Base-by-base conservation (phyloP, 2,113 vertebrate species). In the Ammodytes dubius region DNA sequence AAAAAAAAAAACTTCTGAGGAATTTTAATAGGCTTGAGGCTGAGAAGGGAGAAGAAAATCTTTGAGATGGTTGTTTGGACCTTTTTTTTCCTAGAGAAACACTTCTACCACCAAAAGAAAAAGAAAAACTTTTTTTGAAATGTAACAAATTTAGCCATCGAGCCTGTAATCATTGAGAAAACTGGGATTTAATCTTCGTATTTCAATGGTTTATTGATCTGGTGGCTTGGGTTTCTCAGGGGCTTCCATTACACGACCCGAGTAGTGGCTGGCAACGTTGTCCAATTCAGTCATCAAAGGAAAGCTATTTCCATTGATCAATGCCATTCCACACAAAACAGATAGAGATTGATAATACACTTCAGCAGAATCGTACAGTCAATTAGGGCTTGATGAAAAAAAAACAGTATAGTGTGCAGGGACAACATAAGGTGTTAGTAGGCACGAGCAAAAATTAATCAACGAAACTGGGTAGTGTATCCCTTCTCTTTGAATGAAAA, bases 251-350 rank as follows among this genome's bases (percentile, higher is more conserved):
- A 92, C 87, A 84, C 89, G 85, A 86, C 83, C 77, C 40, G 74
- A 79, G 69, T 81, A 83, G 78, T 77, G 84, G 89, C 91, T 78
- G 54, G 91, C 88, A 85, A 87, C 88, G 84, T 76, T 92, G 93
- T 94, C 93, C 93, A 87, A 91, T 93, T 84, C 80, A 88, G 91
- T 95, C 94, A 94, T 89, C 93, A 91, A 90, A 91, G 85, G 84
- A 94, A 94, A 92, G 91, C 89, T 90, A 93, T 95, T 95, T 94
- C 91, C 93, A 95, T 94, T 95, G 86, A 95, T 95, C 94, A 95
- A 94, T 83, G 90, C 91, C 92, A 79, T 87, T 92, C 89, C 89
- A 88, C 87, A 79, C 84, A 70, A 93, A 93, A 93, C 79, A 93
- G 88, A 95, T 93, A 94, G 81, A 95, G 93, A 94, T 94, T 95